Conservation (phyloP, 1,140 invertebrate species). For the Homalodisca vitripennis region DNA sequence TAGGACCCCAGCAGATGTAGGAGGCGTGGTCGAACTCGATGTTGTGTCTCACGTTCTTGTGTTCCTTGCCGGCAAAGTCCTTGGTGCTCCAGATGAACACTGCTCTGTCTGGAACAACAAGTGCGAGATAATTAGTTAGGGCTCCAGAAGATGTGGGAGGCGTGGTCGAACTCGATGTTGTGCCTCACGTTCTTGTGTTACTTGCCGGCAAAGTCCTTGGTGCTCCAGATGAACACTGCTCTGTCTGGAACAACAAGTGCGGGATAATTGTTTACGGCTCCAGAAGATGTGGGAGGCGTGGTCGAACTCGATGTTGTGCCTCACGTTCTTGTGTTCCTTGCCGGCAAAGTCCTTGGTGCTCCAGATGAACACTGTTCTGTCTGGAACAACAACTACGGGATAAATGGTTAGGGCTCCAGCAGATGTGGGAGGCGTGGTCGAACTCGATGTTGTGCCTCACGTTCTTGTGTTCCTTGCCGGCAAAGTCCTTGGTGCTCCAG, state of each 20-base stretch:
- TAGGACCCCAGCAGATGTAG: constrained; percentile 80
- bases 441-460: constrained; percentile 79
- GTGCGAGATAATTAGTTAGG: no score
- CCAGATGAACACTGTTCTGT: constrained; percentile 58
- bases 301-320: constrained; percentile 83
- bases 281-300: constrained; percentile 74
- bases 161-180: constrained; percentile 82
- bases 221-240: constrained; percentile 63
- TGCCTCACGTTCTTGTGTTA: constrained; percentile 72
- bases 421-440: constrained; percentile 73
- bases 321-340: constrained; percentile 71
- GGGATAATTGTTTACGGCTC: no score
- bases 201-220: constrained; percentile 67
- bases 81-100: constrained; percentile 70
- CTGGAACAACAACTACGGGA: constrained; percentile 19
- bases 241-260: constrained; percentile 24
- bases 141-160: constrained; percentile 76
- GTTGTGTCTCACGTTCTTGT: constrained; percentile 74
- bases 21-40: constrained; percentile 81
- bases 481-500: constrained; percentile 77
- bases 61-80: constrained; percentile 67
- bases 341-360: constrained; percentile 67
- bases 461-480: constrained; percentile 67
- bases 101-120: constrained; percentile 25
- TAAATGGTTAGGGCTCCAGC: constrained; percentile 88